A percentile compares a stretch with the other conserved stretches of the same genome.
These are phyloP conservation scores for Linepithema humile DNA, from an alignment of 1,140 invertebrate genomes.

Conservation along the genomic window DNA sequence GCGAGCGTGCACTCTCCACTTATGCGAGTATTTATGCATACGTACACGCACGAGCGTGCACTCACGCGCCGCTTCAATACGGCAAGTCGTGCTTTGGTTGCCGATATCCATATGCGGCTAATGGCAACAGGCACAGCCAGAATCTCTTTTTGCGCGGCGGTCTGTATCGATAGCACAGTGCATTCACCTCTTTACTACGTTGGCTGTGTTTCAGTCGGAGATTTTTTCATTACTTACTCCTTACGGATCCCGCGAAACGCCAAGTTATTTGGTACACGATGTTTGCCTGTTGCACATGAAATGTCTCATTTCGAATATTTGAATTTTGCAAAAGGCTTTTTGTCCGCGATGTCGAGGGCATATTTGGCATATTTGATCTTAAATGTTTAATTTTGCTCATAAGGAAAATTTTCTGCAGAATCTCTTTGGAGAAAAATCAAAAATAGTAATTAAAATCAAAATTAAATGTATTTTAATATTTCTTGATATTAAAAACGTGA, in stretches of 20 bases:
- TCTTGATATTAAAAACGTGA: slow-evolving; percentile 4
- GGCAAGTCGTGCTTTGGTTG: slow-evolving; percentile 42
- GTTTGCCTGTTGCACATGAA: slow-evolving; percentile 7
- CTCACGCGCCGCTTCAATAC: slow-evolving; percentile 20
- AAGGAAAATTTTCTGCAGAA: neutral
- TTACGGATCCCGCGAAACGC: slow-evolving; percentile 25
- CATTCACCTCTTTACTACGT: slow-evolving; percentile 41
- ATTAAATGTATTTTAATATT: neutral
- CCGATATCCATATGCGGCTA: slow-evolving; percentile 46
- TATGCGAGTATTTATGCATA: slow-evolving; percentile 5
- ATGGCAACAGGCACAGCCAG: slow-evolving; percentile 24
- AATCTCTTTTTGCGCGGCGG: slow-evolving; percentile 48
- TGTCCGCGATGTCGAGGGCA: neutral
- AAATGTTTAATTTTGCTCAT: neutral
- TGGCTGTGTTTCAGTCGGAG: neutral
- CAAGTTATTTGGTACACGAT: neutral
- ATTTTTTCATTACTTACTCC: slow-evolving; percentile 20
- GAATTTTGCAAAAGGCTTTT: neutral
- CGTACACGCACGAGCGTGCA: neutral
- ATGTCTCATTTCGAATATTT: slow-evolving; percentile 23
- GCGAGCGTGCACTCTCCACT: neutral
- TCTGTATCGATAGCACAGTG: slow-evolving; percentile 48
- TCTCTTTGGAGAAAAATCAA: neutral
- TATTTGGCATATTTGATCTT: neutral
- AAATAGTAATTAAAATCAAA: neutral